Conservation (phyloP, 1,140 invertebrate species). For the Eciton burchellii region DNA sequence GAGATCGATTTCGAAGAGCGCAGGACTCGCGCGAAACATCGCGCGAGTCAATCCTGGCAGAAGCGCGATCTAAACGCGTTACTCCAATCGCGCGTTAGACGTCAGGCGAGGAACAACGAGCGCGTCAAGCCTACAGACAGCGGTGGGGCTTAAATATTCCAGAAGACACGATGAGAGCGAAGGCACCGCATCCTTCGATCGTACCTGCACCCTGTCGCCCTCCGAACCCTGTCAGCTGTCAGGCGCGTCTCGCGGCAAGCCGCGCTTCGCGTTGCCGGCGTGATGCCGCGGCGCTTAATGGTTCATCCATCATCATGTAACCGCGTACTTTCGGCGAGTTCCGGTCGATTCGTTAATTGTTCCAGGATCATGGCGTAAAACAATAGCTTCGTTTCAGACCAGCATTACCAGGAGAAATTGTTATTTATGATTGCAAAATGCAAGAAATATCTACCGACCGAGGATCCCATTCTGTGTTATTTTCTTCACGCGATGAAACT, state of each 20-base stretch:
- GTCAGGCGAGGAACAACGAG: conserved; percentile 57
- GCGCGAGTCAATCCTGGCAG: background rate
- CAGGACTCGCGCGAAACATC: background rate
- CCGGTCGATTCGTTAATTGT: conserved; percentile 57
- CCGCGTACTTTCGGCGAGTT: conserved; percentile 47
- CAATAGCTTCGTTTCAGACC: background rate
- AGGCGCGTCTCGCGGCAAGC: conserved; percentile 58
- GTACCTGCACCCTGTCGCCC: conserved; percentile 60
- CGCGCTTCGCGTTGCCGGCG: conserved; percentile 34
- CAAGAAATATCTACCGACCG: background rate
- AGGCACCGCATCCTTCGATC: conserved; percentile 67
- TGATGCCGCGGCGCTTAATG: conserved; percentile 60
- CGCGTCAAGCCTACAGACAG: conserved; percentile 59
- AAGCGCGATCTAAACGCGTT: background rate
- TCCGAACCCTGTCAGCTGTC: conserved; percentile 70
- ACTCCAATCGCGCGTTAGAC: conserved; percentile 45
- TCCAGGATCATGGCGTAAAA: background rate
- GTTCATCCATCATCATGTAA: conserved; percentile 70
- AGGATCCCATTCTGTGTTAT: background rate
- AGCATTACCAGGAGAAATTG: background rate
- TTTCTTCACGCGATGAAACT: background rate
- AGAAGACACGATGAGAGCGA: conserved; percentile 69
- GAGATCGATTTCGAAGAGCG: background rate
- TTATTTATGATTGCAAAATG: background rate
- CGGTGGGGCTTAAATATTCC: conserved; percentile 74